phyloP scores from a whole-genome alignment of 2,113 vertebrate genomes.

The Pedionomus torquatus region DNA sequence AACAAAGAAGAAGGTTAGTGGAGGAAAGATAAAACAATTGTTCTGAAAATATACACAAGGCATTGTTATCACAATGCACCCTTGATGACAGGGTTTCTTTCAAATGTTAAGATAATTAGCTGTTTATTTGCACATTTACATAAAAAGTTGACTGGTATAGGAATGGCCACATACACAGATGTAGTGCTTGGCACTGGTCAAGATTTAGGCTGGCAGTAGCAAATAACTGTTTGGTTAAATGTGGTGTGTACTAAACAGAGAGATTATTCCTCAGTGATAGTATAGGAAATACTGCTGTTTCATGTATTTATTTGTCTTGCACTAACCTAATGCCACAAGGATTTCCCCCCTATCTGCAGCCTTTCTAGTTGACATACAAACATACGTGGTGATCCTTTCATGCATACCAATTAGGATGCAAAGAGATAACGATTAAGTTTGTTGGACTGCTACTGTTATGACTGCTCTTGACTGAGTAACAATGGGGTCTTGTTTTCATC shows the following conservation, averaged over 20 bases:
- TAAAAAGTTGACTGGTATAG: not conserved
- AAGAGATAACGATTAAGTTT: not conserved
- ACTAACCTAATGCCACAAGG: too few species aligned
- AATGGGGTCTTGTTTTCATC: not conserved
- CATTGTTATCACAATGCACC: fast-evolving
- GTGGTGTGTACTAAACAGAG: not conserved
- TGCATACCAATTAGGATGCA: not conserved
- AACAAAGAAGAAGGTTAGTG: not conserved
- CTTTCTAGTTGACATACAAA: not conserved
- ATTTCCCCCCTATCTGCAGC: not conserved
- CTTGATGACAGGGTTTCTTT: not conserved
- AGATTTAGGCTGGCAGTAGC: not conserved
- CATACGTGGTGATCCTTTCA: not conserved
- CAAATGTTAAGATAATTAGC: not conserved
- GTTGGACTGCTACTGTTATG: not conserved
- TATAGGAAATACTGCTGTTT: not conserved
- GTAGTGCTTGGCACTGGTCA: not conserved
- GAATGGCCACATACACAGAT: not conserved
- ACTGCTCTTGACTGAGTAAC: not conserved
- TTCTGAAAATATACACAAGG: not conserved
- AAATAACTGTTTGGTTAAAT: not conserved
- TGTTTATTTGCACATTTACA: not conserved
- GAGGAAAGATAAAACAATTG: not conserved
- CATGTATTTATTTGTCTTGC: too few species aligned
- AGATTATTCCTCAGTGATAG: not conserved